phyloP scores from a whole-genome alignment of 2,113 vertebrate species.

The Paramormyrops kingsleyae region DNA sequence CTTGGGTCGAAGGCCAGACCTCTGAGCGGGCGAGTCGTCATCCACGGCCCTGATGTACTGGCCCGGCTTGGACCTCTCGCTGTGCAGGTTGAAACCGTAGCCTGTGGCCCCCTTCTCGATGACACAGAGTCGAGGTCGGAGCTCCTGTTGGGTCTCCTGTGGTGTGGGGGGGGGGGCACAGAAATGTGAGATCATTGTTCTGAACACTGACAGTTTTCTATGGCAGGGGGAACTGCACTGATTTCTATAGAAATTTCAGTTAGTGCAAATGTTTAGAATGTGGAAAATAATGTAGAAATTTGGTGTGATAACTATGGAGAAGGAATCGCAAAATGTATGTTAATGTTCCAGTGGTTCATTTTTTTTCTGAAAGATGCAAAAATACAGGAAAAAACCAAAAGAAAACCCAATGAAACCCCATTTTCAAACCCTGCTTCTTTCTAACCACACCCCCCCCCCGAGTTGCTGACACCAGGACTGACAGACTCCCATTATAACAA shows the following conservation, averaged over 20 bases:
- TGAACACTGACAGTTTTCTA: background rate
- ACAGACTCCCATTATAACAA: background rate
- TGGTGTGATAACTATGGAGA: background rate
- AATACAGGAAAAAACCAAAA: background rate
- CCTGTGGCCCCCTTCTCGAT: conserved; percentile 75
- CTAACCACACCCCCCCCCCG: background rate
- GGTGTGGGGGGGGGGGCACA: background rate
- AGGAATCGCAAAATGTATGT: background rate
- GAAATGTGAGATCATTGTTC: background rate
- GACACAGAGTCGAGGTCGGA: conserved; percentile 76
- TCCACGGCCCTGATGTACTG: conserved; percentile 89
- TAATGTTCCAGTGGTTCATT: background rate
- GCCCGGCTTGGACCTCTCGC: conserved; percentile 78
- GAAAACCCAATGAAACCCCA: background rate
- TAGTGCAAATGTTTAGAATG: background rate
- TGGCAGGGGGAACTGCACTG: background rate
- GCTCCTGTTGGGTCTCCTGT: conserved; percentile 50
- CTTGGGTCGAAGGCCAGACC: conserved; percentile 71
- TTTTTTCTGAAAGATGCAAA: background rate
- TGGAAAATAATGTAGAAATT: background rate
- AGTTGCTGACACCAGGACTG: background rate
- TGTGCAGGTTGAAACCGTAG: conserved; percentile 96
- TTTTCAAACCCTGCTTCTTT: background rate
- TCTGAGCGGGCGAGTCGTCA: conserved; percentile 75
- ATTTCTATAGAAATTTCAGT: background rate